phyloP scores from a whole-genome alignment of 2,113 vertebrate species.

The Tauraco erythrolophus region DNA sequence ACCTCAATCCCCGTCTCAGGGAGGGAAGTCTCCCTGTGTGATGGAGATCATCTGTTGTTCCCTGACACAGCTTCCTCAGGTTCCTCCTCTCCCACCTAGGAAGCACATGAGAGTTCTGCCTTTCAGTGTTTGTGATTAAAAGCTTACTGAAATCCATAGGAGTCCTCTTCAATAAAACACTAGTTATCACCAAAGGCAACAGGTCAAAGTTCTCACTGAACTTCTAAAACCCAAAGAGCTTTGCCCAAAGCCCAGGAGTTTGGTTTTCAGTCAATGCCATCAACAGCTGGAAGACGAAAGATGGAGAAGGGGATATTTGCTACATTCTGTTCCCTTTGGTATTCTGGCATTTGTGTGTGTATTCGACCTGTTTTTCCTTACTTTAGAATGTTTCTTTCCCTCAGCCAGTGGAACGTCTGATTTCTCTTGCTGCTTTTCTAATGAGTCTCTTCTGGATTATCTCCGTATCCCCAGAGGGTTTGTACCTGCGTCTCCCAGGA shows the following conservation, averaged over 20 bases:
- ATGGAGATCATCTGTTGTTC: not conserved
- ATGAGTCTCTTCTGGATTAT: not conserved
- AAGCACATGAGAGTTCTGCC: not conserved
- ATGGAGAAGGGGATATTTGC: not conserved
- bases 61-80: not conserved
- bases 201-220: not conserved
- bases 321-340: not conserved
- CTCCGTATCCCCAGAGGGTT: not conserved
- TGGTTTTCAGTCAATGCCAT: not conserved
- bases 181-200: not conserved
- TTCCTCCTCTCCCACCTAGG: not conserved
- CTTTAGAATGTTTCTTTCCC: not conserved
- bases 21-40: not conserved
- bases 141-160: not conserved
- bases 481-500: not conserved
- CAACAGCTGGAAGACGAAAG: not conserved
- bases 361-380: not conserved
- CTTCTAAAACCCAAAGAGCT: not conserved
- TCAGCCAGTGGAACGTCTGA: not conserved
- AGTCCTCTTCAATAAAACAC: not conserved
- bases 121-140: not conserved
- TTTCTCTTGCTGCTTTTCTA: not conserved
- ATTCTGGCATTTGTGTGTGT: not conserved
- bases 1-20: fast-evolving
- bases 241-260: not conserved